These are phyloP conservation scores for Pontoporia blainvillei DNA, from an alignment of 2,113 vertebrate species.

Conservation along the genomic window DNA sequence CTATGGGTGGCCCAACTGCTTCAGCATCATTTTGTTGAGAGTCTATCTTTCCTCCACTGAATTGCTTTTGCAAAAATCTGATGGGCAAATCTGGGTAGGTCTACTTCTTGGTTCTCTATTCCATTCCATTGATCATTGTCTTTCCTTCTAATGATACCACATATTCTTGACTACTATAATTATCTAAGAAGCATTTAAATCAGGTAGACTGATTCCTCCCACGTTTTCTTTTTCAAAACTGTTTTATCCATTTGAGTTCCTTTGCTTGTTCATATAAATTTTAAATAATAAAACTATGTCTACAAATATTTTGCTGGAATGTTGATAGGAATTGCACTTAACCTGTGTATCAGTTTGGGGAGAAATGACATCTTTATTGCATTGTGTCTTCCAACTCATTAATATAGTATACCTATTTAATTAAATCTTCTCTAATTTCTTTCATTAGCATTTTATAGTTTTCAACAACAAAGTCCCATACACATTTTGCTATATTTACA, in stretches of 20 bases:
- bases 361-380: not conserved
- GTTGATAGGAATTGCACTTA: not conserved
- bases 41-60: not conserved
- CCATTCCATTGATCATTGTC: not conserved
- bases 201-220: not conserved
- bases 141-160: not conserved
- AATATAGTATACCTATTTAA: not conserved
- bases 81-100: not conserved
- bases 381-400: not conserved
- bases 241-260: not conserved
- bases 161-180: not conserved
- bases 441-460: not conserved
- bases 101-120: not conserved
- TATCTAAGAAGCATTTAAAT: not conserved
- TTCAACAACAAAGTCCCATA: not conserved
- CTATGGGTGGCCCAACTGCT: not conserved
- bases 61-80: not conserved
- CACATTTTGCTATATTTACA: not conserved
- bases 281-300: not conserved
- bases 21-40: not conserved
- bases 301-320: not conserved
- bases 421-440: not conserved
- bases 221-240: not conserved
- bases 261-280: not conserved
- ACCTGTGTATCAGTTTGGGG: not conserved